These are phyloP conservation scores for Salminus brasiliensis DNA, from an alignment of 2,113 vertebrate genomes.

Conservation along the genomic window DNA sequence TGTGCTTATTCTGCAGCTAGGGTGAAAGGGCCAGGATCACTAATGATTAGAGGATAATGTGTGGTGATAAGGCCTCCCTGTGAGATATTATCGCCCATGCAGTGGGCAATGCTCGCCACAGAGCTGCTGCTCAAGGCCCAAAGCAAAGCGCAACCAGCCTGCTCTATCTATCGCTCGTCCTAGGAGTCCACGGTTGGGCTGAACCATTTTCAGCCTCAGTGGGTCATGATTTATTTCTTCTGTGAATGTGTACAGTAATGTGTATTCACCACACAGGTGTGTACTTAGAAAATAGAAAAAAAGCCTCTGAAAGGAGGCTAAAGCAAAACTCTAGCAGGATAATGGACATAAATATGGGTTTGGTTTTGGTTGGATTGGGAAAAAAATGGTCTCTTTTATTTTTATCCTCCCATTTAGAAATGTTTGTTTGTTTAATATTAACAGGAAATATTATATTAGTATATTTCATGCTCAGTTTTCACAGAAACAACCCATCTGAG, in stretches of 20 bases:
- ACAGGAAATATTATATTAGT: no score
- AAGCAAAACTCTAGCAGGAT: not conserved
- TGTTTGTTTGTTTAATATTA: not conserved
- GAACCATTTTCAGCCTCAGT: slow-evolving; percentile 19
- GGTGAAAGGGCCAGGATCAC: slow-evolving; percentile 81
- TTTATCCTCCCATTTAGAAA: not conserved
- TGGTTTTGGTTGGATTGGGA: not conserved
- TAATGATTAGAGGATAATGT: slow-evolving; percentile 84
- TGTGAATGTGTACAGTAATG: slow-evolving; percentile 3
- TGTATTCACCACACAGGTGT: not conserved
- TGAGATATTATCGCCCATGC: slow-evolving; percentile 76
- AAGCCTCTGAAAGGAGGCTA: not conserved
- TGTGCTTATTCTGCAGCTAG: slow-evolving; percentile 73
- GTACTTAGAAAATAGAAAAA: not conserved
- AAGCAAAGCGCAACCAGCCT: slow-evolving; percentile 53
- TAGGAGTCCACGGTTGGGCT: slow-evolving; percentile 52
- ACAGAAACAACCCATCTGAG: not conserved
- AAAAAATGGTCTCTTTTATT: not conserved
- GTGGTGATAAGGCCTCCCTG: slow-evolving; percentile 79
- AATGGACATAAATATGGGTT: not conserved
- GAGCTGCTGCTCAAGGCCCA: slow-evolving; percentile 62
- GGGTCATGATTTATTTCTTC: slow-evolving; percentile 23
- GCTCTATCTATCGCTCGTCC: slow-evolving; percentile 65
- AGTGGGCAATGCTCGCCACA: slow-evolving; percentile 74
- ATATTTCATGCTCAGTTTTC: no score